These are phyloP conservation scores for Eledona agricola DNA, from an alignment of 2,888 invertebrate genomes.

Conservation along the genomic window DNA sequence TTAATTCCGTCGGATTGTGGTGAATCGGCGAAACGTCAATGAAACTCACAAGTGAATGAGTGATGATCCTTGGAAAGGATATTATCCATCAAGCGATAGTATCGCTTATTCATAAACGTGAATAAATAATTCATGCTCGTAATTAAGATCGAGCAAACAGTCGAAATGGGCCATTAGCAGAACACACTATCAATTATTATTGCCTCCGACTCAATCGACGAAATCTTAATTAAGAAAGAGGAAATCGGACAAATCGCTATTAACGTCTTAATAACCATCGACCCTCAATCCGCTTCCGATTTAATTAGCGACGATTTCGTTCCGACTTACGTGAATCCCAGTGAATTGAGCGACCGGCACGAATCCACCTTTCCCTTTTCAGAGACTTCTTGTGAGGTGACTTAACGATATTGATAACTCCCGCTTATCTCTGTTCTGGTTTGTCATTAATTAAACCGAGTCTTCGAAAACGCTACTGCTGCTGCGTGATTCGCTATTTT, in stretches of 20 bases:
- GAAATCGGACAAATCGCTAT: conserved; percentile 22
- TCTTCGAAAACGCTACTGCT: conserved; percentile 7
- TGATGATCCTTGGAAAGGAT: conserved; percentile 1
- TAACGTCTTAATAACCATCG: conserved; percentile 15
- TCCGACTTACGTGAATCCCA: neutral
- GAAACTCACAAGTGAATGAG: too few relatives aligned
- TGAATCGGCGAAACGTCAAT: too few relatives aligned
- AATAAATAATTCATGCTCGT: conserved; percentile 18
- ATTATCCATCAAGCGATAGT: conserved; percentile 12
- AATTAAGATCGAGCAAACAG: conserved; percentile 17
- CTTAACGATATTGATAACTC: conserved; percentile 17
- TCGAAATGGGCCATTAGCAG: conserved; percentile 15
- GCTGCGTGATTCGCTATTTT: conserved; percentile 5
- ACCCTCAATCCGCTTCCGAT: conserved; percentile 10
- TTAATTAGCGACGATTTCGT: conserved; percentile 17
- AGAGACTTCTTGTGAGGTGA: conserved; percentile 20
- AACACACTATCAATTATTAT: conserved; percentile 13
- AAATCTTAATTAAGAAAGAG: conserved; percentile 8
- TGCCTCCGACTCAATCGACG: conserved; percentile 1
- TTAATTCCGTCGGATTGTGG: neutral
- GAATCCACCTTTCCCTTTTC: conserved; percentile 13
- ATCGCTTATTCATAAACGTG: conserved; percentile 16
- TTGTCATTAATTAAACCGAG: conserved; percentile 15
- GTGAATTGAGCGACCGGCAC: neutral
- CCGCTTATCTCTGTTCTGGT: conserved; percentile 15